Evolutionary conservation across 2,113 vertebrate genomes (phyloP), one percentile per base, ranked within the genome.

Genomic region (Phoxinus phoxinus): DNA sequence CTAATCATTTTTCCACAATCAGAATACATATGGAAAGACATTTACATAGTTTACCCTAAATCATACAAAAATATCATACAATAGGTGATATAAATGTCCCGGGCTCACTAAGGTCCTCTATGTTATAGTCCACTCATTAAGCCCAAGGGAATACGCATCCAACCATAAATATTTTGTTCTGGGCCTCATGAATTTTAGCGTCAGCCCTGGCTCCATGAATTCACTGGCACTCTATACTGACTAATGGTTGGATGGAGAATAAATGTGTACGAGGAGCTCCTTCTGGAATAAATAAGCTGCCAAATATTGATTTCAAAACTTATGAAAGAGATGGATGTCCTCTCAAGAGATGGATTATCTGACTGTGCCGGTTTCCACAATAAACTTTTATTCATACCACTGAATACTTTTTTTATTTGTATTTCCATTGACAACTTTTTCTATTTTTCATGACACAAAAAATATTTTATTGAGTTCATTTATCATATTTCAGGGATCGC

Each of bases 221-320:
- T 58, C 27, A 37, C 35, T 61, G 53, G 56, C 21, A 61, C n/a
- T 59, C 32, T 25, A 41, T 73, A 41, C 59, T 3, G 19, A 21
- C 72, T 35, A 48, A 76, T 63, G 37, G 41, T 5, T 58, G 65
- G 67, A 37, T 3, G 9, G 19, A 75, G 4, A 84, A 74, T 32
- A 46, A n/a, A 46, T 35, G 25, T 75, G 12, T 44, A 41, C 46
- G 41, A 74, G 21, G 48, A 37, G 63, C 46, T 69, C 56, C 41
- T 58, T 59, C 82, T 63, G 30, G 56, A 75, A 76, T 76, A 76
- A 63, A 84, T 32, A 75, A 63, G 37, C n/a, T 76, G 44, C 27
- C 83, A 77, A 46, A 67, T 65, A 46, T 53, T 51, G 73, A 85
- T 77, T 32, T 32, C 44, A 85, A 23, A 48, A 63, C 41, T 67